Percentiles rank a stretch among this genome's conserved stretches.
Evolutionary conservation across 1,140 invertebrate species (phyloP).

Genomic region (Mylabris phalerata): DNA sequence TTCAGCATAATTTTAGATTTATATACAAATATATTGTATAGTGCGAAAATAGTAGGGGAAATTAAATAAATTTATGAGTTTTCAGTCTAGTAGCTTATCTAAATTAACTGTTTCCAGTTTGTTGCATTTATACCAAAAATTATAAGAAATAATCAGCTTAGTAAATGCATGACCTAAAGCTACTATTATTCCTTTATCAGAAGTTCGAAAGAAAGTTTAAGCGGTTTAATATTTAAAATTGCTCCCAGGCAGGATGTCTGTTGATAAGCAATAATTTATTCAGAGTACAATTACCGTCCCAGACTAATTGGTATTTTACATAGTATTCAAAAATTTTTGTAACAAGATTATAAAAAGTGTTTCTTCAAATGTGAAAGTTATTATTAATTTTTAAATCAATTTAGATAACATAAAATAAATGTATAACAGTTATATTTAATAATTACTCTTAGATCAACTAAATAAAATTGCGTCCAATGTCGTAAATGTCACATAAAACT

Average conservation of each 20-base stretch:
- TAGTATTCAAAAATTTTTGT: not conserved
- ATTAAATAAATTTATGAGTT: not conserved
- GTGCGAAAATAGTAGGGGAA: too few relatives aligned
- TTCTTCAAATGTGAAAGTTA: too few relatives aligned
- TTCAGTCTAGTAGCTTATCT: conserved; percentile 10
- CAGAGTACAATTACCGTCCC: conserved; percentile 2
- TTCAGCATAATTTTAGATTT: not conserved
- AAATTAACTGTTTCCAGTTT: conserved; percentile 12
- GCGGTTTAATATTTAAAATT: conserved; percentile 14
- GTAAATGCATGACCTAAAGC: conserved; percentile 6
- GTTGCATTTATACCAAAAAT: conserved; percentile 9
- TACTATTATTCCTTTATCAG: conserved; percentile 15
- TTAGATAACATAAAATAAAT: not conserved
- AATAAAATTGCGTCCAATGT: conserved; percentile 5
- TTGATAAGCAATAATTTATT: conserved; percentile 17
- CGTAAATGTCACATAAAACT: conserved; percentile 12
- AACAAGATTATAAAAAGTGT: too few relatives aligned
- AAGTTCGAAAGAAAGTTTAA: conserved; percentile 13
- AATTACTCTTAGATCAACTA: conserved; percentile 4
- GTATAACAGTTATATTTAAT: conserved; percentile 9
- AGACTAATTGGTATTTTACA: conserved; percentile 1
- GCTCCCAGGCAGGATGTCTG: conserved; percentile 8
- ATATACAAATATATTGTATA: too few relatives aligned
- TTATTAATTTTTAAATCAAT: too few relatives aligned
- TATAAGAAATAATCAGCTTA: conserved; percentile 11